Conservation (phyloP, 2,797 vertebrate genomes). For the Neosilurus hyrtlii region DNA sequence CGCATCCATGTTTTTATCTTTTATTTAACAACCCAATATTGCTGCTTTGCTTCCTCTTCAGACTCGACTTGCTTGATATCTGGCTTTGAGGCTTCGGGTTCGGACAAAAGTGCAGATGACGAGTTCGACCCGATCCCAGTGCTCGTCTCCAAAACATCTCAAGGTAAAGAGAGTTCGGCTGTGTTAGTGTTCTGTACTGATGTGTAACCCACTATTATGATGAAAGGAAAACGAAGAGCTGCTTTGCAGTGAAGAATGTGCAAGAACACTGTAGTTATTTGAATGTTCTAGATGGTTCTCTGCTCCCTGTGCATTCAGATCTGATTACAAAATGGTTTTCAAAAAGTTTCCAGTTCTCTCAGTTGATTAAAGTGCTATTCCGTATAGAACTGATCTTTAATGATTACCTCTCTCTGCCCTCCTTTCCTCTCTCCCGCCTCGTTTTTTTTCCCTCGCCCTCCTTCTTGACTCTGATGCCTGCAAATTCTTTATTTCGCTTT, state of each 20-base stretch:
- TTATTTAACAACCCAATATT: background rate
- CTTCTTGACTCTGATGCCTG: slow-evolving; percentile 45
- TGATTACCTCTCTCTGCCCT: slow-evolving; percentile 39
- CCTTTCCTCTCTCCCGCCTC: slow-evolving; percentile 38
- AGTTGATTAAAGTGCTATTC: background rate
- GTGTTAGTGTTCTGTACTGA: background rate
- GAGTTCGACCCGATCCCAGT: slow-evolving; percentile 99
- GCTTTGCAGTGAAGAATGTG: background rate
- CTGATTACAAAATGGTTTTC: background rate
- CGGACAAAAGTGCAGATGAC: slow-evolving; percentile 86
- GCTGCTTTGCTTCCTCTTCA: slow-evolving; percentile 58
- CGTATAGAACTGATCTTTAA: slow-evolving; percentile 10
- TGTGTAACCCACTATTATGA: background rate
- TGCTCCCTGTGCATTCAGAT: slow-evolving; percentile 29
- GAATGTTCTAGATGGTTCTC: background rate
- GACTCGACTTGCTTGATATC: slow-evolving; percentile 93
- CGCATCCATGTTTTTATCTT: too few species aligned
- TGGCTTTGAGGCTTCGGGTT: slow-evolving; percentile 80
- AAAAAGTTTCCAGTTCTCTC: background rate
- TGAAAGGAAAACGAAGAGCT: background rate
- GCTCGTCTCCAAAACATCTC: slow-evolving; percentile 92
- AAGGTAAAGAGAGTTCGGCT: slow-evolving; percentile 81
- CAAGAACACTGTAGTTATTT: background rate
- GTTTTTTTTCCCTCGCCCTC: slow-evolving; percentile 43
- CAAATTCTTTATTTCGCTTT: slow-evolving; percentile 60